Evolutionary conservation across 1,140 invertebrate genomes (phyloP), one percentile per base, ranked within the genome.

Genomic region (Papilio machaon): DNA sequence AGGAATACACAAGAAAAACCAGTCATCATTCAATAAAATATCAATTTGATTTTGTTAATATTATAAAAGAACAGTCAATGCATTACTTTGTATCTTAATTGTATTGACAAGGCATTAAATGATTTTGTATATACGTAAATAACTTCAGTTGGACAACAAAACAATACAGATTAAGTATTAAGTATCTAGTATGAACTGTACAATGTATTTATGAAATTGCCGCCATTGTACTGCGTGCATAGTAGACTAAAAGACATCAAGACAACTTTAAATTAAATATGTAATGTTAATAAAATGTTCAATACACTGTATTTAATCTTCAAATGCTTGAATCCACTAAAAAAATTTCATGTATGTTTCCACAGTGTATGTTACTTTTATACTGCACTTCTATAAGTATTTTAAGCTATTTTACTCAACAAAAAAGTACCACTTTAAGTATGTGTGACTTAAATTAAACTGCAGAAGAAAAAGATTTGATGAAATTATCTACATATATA

Each of bases 151-250:
- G 30, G 2, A 70, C 23, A 13, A 35, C 13, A 35, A 70, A 35
- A 15, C 17, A 70, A 70, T 86, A 87, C 83, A 87, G 86, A 87
- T 86, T 85, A 84, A 86, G 80, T 85, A 87, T 86, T 85, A 84
- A 86, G 80, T 85, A 83, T 84, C 82, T 85, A 82, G 58, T 83
- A 80, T 83, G 84, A 86, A 84, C 80, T 83, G 82, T 83, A 88
- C 86, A 86, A 84, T 88, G 79, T 88, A 88, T 85, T 88, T 85
- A 85, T 80, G 64, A 70, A 9, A 23, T 70, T 70, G 10, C 23
- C n/a, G 8, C 17, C 8, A 8, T 70, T 70, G 30, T 6, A 70
- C 13, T 17, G 64, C 11, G 64, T 2, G 13, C 64, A 70, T 70
- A 70, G 11, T 70, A 17, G 1, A 70, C 11, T 70, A 35, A 11